phyloP scores from a whole-genome alignment of 2,797 vertebrate species.

The Intellagama lesueurii region DNA sequence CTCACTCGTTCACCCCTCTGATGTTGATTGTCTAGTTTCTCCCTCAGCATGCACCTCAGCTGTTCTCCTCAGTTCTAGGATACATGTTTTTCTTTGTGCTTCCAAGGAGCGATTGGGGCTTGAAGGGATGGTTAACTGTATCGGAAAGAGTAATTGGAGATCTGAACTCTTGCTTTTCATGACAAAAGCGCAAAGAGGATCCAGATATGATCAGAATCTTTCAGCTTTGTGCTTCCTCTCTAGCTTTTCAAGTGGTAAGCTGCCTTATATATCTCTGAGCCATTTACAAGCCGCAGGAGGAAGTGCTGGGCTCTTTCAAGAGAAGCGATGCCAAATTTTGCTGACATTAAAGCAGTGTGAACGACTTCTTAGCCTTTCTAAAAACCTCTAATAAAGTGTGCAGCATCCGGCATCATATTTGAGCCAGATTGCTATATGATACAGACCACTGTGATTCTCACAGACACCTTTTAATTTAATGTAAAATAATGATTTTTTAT shows the following conservation, averaged over 20 bases:
- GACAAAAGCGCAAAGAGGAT: not conserved
- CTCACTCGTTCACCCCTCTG: no score
- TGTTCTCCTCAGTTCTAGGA: no score
- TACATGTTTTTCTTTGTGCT: not conserved
- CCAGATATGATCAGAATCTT: not conserved
- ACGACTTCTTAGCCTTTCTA: not conserved
- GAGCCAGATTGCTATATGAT: not conserved
- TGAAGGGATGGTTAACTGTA: not conserved
- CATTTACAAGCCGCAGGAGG: not conserved
- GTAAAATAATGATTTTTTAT: not conserved
- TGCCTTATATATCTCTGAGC: not conserved
- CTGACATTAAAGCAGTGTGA: not conserved
- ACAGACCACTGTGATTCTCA: no score
- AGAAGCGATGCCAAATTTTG: not conserved
- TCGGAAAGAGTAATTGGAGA: not conserved
- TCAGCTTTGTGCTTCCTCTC: not conserved
- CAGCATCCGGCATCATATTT: not conserved
- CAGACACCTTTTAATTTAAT: not conserved
- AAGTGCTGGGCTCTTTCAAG: not conserved
- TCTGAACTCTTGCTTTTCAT: not conserved
- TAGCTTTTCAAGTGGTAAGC: conserved; percentile 6
- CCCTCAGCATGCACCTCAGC: no score
- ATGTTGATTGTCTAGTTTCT: no score
- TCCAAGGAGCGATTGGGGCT: not conserved
- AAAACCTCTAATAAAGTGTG: not conserved